phyloP scores from a whole-genome alignment of 2,113 vertebrate genomes.

The Litocranius walleri region DNA sequence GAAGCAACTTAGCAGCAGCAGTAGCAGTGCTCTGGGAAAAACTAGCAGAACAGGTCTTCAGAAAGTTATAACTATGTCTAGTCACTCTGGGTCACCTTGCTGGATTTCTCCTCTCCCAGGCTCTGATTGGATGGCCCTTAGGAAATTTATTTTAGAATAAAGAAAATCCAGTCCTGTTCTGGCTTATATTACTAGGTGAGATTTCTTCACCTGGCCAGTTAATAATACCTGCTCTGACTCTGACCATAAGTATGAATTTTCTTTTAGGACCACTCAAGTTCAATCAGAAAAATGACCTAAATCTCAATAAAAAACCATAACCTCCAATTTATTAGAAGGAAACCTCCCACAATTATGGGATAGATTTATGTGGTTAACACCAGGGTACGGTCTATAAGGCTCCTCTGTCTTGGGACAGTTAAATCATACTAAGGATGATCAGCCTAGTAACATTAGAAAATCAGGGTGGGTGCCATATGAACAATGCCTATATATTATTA shows the following conservation, averaged over 20 bases:
- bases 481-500: background rate
- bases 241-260: background rate
- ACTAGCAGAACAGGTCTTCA: background rate
- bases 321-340: background rate
- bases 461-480: background rate
- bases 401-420: background rate
- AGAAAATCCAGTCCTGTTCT: background rate
- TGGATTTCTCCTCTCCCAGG: background rate
- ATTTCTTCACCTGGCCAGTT: background rate
- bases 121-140: background rate
- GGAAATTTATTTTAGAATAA: background rate
- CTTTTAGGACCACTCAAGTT: background rate
- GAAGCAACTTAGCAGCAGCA: too few relatives aligned
- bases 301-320: background rate
- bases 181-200: background rate
- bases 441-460: background rate
- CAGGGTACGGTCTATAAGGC: background rate
- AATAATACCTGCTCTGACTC: background rate
- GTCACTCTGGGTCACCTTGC: background rate
- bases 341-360: background rate
- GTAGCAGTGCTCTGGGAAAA: background rate
- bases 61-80: background rate
- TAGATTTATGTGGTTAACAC: background rate
- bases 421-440: background rate
- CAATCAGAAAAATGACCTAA: background rate